These are phyloP conservation scores for Cyclopterus lumpus DNA, from an alignment of 2,797 vertebrate species.

Conservation along the genomic window DNA sequence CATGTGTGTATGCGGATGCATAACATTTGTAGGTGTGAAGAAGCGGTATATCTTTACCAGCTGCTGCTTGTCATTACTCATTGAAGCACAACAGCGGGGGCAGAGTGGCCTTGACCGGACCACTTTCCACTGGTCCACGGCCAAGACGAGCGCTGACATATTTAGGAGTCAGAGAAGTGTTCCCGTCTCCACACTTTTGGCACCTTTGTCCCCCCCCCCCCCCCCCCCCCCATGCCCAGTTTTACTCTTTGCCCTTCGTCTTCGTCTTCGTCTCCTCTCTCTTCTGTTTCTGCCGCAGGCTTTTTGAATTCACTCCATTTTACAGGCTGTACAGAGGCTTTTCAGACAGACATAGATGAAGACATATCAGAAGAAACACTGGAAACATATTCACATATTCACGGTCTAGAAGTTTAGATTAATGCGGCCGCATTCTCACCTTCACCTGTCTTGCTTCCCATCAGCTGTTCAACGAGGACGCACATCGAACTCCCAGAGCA, in stretches of 20 bases:
- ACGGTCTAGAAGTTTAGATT: not conserved
- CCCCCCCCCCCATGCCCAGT: constrained; percentile 28
- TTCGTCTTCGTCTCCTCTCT: constrained; percentile 13
- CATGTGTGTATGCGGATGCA: constrained; percentile 36
- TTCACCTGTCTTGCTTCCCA: constrained; percentile 25
- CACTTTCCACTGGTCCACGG: constrained; percentile 32
- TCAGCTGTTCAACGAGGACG: constrained; percentile 90
- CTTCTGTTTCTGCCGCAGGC: constrained; percentile 18
- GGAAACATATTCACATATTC: not conserved
- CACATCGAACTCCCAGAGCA: constrained; percentile 86
- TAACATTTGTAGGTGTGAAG: constrained; percentile 79
- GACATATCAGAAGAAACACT: not conserved
- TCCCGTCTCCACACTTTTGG: constrained; percentile 44
- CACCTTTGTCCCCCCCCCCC: constrained; percentile 43
- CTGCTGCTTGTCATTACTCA: constrained; percentile 79
- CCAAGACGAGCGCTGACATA: constrained; percentile 58
- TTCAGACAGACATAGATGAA: not conserved
- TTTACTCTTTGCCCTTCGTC: constrained; percentile 37
- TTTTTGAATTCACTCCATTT: constrained; percentile 25
- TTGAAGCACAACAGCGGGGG: constrained; percentile 61
- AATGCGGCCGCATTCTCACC: not conserved
- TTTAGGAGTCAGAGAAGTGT: constrained; percentile 66
- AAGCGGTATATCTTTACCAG: constrained; percentile 73
- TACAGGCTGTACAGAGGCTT: not conserved
- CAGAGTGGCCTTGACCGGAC: constrained; percentile 46